These are phyloP conservation scores for Xiphophorus hellerii DNA, from an alignment of 2,113 vertebrate species.

Conservation along the genomic window DNA sequence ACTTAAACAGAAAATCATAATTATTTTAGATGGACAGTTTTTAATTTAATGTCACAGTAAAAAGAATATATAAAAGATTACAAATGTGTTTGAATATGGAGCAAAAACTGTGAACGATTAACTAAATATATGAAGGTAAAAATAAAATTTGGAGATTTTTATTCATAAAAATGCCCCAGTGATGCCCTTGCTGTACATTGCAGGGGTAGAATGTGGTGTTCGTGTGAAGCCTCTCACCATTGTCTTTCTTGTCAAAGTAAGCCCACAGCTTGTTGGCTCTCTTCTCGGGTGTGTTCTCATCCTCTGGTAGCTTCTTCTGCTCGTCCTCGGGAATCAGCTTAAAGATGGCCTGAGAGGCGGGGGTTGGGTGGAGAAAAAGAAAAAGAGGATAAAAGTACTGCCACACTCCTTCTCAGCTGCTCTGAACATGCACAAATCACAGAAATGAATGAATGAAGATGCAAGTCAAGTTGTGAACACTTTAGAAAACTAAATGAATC, in stretches of 20 bases:
- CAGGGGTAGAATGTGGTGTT: neutral
- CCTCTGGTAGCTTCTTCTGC: conserved; percentile 78
- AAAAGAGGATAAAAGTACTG: conserved; percentile 23
- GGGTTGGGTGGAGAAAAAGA: conserved; percentile 25
- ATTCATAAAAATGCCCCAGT: too few species aligned
- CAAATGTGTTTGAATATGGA: neutral
- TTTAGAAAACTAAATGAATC: neutral
- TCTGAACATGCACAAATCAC: neutral
- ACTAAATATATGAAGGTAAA: too few species aligned
- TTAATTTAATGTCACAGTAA: too few species aligned
- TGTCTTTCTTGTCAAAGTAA: conserved; percentile 87
- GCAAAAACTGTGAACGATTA: neutral
- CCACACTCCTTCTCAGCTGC: conserved; percentile 29
- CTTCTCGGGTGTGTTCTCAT: conserved; percentile 90
- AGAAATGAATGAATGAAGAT: neutral
- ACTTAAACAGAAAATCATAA: too few species aligned
- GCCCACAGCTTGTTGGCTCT: conserved; percentile 88
- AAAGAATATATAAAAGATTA: neutral
- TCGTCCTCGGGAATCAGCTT: conserved; percentile 90
- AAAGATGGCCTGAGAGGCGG: conserved; percentile 85
- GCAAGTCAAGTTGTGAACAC: neutral
- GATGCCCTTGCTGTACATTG: too few species aligned
- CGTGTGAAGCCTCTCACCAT: conserved; percentile 74
- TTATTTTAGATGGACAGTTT: too few species aligned
- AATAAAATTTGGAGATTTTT: too few species aligned